These are phyloP conservation scores for Otolemur crassicaudatus DNA, from an alignment of 2,797 vertebrate genomes.

Conservation along the genomic window DNA sequence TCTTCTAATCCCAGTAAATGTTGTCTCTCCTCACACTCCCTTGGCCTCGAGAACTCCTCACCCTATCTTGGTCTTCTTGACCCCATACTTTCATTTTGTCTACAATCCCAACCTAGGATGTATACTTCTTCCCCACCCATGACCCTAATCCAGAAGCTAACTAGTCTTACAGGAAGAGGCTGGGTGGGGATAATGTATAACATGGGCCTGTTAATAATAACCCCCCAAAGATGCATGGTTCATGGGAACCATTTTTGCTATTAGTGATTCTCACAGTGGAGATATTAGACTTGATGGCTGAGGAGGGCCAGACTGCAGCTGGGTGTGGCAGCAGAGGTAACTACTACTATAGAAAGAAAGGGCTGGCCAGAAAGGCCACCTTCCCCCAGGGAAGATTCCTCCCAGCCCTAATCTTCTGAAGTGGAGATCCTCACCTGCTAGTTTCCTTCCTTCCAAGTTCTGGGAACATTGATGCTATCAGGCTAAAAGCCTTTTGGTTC, in stretches of 20 bases:
- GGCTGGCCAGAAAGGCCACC: not conserved
- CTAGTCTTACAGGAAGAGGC: not conserved
- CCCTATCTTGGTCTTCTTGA: not conserved
- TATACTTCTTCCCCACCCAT: not conserved
- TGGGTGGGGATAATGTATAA: not conserved
- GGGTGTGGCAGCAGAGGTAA: not conserved
- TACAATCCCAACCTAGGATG: not conserved
- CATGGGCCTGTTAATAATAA: not conserved
- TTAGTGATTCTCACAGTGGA: not conserved
- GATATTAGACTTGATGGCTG: not conserved
- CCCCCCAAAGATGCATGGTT: not conserved
- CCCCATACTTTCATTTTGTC: not conserved
- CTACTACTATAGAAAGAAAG: not conserved
- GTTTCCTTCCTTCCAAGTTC: constrained; percentile 36
- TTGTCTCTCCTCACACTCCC: not conserved
- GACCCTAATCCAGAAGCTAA: not conserved
- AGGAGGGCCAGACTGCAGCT: not conserved
- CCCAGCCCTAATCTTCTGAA: not conserved
- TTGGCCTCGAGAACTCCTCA: not conserved
- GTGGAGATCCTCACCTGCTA: not conserved
- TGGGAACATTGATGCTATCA: not conserved
- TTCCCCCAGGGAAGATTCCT: not conserved
- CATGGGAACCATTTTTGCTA: not conserved
- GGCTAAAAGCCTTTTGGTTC: not conserved
- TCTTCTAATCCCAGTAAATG: not conserved